These are phyloP conservation scores for Nothura maculosa DNA, from an alignment of 2,797 vertebrate genomes.

Conservation along the genomic window DNA sequence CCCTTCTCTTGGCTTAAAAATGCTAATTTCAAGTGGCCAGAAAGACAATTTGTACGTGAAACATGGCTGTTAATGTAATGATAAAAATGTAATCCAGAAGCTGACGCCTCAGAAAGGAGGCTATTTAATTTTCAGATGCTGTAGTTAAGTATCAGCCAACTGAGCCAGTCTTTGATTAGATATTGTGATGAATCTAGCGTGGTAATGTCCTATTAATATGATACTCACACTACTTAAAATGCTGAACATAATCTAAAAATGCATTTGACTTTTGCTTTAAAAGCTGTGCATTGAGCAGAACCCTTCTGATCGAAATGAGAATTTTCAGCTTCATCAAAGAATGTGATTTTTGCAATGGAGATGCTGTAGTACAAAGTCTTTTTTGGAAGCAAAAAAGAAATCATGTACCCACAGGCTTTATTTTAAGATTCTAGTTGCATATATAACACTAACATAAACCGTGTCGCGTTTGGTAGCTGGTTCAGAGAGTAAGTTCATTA, in stretches of 20 bases:
- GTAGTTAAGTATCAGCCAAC: neutral
- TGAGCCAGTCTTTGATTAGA: neutral
- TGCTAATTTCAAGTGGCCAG: neutral
- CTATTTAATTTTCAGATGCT: neutral
- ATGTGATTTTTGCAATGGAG: rapidly evolving
- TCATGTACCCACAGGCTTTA: neutral
- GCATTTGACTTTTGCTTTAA: slow-evolving; percentile 11
- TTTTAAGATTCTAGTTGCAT: slow-evolving; percentile 33
- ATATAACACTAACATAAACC: slow-evolving; percentile 10
- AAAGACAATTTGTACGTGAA: slow-evolving; percentile 12
- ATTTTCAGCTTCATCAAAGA: neutral
- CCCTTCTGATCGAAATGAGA: neutral
- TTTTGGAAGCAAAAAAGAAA: slow-evolving; percentile 12
- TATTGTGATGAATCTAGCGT: neutral
- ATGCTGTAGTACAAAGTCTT: neutral
- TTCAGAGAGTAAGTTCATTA: slow-evolving; percentile 40
- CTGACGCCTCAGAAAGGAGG: neutral
- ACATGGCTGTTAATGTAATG: neutral
- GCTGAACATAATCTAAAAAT: neutral
- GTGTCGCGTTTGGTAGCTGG: slow-evolving; percentile 44
- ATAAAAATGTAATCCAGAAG: neutral
- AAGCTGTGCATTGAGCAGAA: neutral
- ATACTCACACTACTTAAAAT: neutral
- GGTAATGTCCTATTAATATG: neutral
- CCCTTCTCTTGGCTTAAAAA: neutral